These are phyloP conservation scores for Prenolepis imparis DNA, from an alignment of 2,888 invertebrate species.

Conservation along the genomic window DNA sequence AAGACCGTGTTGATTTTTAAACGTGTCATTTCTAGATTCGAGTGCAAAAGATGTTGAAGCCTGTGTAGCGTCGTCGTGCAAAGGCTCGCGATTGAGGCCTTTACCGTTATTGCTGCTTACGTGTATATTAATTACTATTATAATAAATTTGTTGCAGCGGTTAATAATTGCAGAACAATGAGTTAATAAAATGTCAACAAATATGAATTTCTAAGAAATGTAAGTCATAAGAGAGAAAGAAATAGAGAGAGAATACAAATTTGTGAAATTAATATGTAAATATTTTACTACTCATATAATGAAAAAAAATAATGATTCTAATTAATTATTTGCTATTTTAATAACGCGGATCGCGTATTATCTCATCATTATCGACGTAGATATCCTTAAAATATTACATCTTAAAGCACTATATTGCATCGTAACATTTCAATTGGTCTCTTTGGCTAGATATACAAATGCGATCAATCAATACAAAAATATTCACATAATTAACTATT, in stretches of 20 bases:
- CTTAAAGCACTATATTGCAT: conserved; percentile 10
- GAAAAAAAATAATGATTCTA: not conserved
- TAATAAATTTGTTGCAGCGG: not conserved
- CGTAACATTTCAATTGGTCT: not conserved
- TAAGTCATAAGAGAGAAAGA: not conserved
- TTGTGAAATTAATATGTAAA: not conserved
- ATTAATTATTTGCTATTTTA: no score
- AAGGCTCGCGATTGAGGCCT: not conserved
- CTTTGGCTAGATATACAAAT: conserved; percentile 1
- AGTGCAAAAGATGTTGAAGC: conserved; percentile 22
- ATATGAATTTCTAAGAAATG: not conserved
- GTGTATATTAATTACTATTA: conserved; percentile 22
- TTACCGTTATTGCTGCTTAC: conserved; percentile 12
- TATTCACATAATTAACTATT: not conserved
- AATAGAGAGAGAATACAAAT: no score
- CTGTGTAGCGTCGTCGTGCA: not conserved
- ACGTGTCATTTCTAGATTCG: conserved; percentile 22
- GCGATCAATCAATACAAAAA: not conserved
- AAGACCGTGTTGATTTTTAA: conserved; percentile 24
- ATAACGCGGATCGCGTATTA: conserved; percentile 13
- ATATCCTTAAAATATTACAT: conserved; percentile 28
- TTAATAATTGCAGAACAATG: not conserved
- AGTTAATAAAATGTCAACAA: not conserved
- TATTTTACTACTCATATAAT: not conserved
- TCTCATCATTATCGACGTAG: conserved; percentile 33